Base-by-base conservation (phyloP, 2,888 invertebrate genomes). In the Hyposoter didymator region DNA sequence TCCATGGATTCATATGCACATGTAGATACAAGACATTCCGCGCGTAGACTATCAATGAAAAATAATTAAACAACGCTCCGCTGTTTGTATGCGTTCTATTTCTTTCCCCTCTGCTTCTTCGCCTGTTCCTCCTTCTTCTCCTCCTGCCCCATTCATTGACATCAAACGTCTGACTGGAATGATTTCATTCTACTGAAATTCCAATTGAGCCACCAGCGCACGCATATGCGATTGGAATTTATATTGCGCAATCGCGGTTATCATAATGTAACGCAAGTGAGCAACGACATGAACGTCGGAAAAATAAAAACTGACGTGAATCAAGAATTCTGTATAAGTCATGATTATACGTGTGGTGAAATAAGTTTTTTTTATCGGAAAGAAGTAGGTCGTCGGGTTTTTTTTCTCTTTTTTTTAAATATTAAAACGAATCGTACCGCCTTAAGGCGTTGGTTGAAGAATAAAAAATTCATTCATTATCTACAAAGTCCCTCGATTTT, bases 131-230 rank as follows among this genome's bases (percentile, higher is more conserved):
- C n/a, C n/a, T 7, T 10, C 35, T 28, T 19, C 14, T n/a, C 52
- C 39, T 19, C 14, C 17, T 28, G 10, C 1, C 32, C 28, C 19
- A n/a, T 43, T 32, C 28, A 32, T 74, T 49, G 62, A 47, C 62
- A 76, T 49, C 43, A 49, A 28, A 19, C 19, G 62, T 47, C 39
- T 32, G 78, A 78, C 49, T 47, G 35, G 69, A 85, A 78, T 35
- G 78, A 82, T 73, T 82, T 75, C 66, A 79, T 59, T 85, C 78
- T 55, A 78, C 70, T 55, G 70, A 66, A 78, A 85, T 79, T 85
- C 72, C 85, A 28, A 75, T 32, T 22, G 43, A 67, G 69, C 35
- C 67, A 66, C 35, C 64, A 35, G 49, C 72, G 28, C 14, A 22
- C 22, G 55, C 45, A 6, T 52, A 2, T 12, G 62, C 35, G 39